Conservation (phyloP, 2,888 invertebrate species). For the Caenorhabditis parvicauda region DNA sequence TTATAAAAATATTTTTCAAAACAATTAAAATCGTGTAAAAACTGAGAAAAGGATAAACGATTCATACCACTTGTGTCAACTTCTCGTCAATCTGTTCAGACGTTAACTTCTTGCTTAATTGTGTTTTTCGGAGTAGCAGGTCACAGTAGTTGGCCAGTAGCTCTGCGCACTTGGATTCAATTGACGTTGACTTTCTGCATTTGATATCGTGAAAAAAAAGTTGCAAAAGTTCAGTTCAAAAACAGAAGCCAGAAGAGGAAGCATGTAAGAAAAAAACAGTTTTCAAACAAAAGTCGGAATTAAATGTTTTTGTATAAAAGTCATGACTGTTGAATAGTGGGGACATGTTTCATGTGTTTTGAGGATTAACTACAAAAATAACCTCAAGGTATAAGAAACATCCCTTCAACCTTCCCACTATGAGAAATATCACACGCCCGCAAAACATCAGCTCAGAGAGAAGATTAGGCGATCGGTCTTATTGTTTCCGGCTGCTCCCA, state of each 20-base stretch:
- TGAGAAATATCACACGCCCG: too few relatives aligned
- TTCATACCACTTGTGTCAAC: slow-evolving; percentile 82
- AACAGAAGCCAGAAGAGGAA: not conserved
- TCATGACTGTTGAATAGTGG: not conserved
- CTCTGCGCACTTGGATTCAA: slow-evolving; percentile 95
- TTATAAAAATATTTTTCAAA: not conserved
- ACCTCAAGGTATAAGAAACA: too few relatives aligned
- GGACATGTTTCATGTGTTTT: too few relatives aligned
- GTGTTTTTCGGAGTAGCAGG: slow-evolving; percentile 92
- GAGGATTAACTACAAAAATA: too few relatives aligned
- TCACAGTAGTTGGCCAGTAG: slow-evolving; percentile 98
- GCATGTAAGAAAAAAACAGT: not conserved
- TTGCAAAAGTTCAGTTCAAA: slow-evolving; percentile 7
- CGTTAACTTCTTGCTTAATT: slow-evolving; percentile 89
- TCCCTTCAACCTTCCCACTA: too few relatives aligned
- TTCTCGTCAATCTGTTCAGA: slow-evolving; percentile 93
- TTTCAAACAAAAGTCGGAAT: not conserved
- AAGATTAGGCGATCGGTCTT: too few relatives aligned
- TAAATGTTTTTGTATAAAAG: not conserved
- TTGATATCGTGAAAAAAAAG: too few relatives aligned
- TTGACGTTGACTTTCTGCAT: slow-evolving; percentile 31
- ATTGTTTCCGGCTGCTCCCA: too few relatives aligned
- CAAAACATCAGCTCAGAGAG: too few relatives aligned
- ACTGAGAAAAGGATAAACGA: not conserved
- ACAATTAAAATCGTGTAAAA: not conserved